Evolutionary conservation across 2,888 invertebrate genomes (phyloP), one percentile per base, ranked within the genome.

Genomic region (Ornithoptera priamus): DNA sequence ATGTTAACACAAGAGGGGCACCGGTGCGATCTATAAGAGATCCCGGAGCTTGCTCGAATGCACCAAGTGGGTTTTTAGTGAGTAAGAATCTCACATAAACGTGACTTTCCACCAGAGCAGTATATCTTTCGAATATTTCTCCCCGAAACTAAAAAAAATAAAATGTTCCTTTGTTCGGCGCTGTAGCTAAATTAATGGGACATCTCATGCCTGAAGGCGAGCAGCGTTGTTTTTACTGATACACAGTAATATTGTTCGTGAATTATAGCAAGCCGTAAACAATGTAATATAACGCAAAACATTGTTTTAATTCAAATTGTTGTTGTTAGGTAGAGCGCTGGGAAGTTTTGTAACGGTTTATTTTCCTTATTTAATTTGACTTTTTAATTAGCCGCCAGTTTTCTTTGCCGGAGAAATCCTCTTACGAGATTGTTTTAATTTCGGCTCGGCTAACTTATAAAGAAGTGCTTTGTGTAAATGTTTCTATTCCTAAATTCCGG

Each of bases 301-400:
- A 42, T 46, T 65, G 36, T 53, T 63, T 62, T 39, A 59, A 50
- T 62, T 59, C n/a, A 53, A 66, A 66, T 66, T 66, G 50, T 69
- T 75, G 75, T 78, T 73, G 76, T 75, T 73, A 71, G 56, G 60
- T 68, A 72, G 73, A 62, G 67, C 69, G 71, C 62, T 68, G 22
- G 67, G 68, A 62, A 63, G 62, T 74, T 69, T 72, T 63, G 71
- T 69, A 74, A 74, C 72, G 72, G 69, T 75, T 66, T 66, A 70
- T 83, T 82, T 80, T 77, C 77, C 77, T 80, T 79, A 78, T 82
- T 82, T 80, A 85, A 89, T 87, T 89, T 87, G 86, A 87, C 88
- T 88, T 88, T 89, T 88, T 89, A 89, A 90, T 89, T 88, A 87
- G 83, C 72, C 71, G 73, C 79, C 80, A 82, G 83, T 81, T 81